Percentiles rank a stretch among this genome's conserved stretches.
Conservation (phyloP, 2,888 invertebrate genomes). For the Leptinotarsa peninsularis region DNA sequence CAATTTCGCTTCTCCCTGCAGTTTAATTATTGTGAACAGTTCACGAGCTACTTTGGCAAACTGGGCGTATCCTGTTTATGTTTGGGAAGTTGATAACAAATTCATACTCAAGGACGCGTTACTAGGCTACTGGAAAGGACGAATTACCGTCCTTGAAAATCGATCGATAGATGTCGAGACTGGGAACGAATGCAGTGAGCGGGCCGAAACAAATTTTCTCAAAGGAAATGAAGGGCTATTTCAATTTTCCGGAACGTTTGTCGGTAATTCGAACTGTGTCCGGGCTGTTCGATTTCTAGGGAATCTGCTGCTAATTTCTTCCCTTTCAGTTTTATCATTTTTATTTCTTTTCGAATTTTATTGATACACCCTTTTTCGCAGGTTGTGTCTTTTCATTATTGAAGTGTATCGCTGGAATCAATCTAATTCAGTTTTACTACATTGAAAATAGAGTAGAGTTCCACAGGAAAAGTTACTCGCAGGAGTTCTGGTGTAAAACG, state of each 20-base stretch:
- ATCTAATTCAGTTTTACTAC: too few relatives aligned
- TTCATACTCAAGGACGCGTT: slow-evolving; percentile 30
- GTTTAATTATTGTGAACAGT: not conserved
- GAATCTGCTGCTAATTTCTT: not conserved
- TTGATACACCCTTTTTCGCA: not conserved
- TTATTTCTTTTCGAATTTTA: not conserved
- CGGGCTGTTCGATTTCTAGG: slow-evolving; percentile 1
- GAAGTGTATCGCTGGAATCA: too few relatives aligned
- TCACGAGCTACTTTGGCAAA: slow-evolving; percentile 1
- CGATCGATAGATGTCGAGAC: slow-evolving; percentile 39
- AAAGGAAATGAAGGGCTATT: not conserved
- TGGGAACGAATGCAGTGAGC: slow-evolving; percentile 28
- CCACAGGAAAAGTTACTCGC: too few relatives aligned
- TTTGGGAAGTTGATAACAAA: slow-evolving; percentile 28
- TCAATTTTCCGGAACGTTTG: slow-evolving; percentile 1
- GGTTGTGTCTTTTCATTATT: too few relatives aligned
- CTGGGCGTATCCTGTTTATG: slow-evolving; percentile 22
- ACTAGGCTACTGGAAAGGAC: slow-evolving; percentile 26
- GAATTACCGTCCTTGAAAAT: slow-evolving; percentile 31
- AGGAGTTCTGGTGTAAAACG: too few relatives aligned
- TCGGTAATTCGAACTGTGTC: not conserved
- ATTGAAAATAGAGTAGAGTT: too few relatives aligned
- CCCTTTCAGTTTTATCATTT: not conserved
- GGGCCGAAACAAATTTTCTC: slow-evolving; percentile 16
- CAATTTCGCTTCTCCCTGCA: not conserved